Evolutionary conservation across 1,140 invertebrate genomes (phyloP).

Genomic region (Drosophila nigrodunni): DNA sequence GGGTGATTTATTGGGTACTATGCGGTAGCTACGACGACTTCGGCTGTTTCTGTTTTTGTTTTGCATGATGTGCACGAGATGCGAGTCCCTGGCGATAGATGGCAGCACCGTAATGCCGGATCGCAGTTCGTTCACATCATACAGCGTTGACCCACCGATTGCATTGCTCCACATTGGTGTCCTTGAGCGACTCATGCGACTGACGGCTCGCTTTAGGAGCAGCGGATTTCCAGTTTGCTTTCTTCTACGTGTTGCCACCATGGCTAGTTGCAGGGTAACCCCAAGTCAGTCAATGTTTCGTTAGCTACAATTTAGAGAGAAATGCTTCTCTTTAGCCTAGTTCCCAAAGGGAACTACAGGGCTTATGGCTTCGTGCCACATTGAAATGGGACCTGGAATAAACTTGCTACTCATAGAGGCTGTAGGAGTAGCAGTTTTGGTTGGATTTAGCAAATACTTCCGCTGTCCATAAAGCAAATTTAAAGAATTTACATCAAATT

Average conservation of each 20-base stretch:
- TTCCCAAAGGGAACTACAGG: background rate
- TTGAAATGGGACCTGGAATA: too few species aligned
- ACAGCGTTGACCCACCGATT: slow-evolving; percentile 1
- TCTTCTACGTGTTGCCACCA: slow-evolving; percentile 35
- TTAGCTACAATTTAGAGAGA: slow-evolving; percentile 4
- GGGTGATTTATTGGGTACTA: background rate
- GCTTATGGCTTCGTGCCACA: too few species aligned
- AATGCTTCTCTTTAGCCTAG: background rate
- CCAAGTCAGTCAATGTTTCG: slow-evolving; percentile 4
- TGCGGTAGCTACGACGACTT: background rate
- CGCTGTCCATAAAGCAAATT: too few species aligned
- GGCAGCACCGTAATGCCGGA: slow-evolving; percentile 8
- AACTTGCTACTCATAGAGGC: too few species aligned
- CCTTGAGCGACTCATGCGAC: background rate
- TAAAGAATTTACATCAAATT: too few species aligned
- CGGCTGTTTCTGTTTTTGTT: background rate
- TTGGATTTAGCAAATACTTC: too few species aligned
- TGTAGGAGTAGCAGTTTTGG: too few species aligned
- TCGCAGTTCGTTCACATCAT: slow-evolving; percentile 4
- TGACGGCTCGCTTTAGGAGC: slow-evolving; percentile 32
- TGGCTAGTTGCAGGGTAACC: slow-evolving; percentile 15
- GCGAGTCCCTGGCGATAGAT: background rate
- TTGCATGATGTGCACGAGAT: slow-evolving; percentile 6
- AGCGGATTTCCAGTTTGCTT: slow-evolving; percentile 34
- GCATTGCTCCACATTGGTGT: background rate